Evolutionary conservation across 2,113 vertebrate species (phyloP).

Genomic region (Dromiciops gliroides): DNA sequence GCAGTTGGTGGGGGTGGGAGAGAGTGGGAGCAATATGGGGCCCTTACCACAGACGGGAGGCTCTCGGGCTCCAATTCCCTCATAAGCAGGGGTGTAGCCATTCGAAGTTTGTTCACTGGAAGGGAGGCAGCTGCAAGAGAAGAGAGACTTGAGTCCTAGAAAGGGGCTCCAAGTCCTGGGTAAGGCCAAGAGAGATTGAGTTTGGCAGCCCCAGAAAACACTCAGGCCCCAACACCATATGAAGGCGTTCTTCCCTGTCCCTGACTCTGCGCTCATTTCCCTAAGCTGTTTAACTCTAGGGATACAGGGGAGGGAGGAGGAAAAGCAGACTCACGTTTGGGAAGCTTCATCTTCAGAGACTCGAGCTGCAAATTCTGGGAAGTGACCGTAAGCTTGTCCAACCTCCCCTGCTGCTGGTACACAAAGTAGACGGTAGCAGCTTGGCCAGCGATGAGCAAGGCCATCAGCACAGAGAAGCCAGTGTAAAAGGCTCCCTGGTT

Average conservation of each 20-base stretch:
- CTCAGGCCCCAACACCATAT: not conserved
- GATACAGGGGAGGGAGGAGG: too few species aligned
- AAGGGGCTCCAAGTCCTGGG: not conserved
- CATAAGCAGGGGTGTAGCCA: constrained; percentile 83
- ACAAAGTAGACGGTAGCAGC: constrained; percentile 91
- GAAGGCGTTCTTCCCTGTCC: not conserved
- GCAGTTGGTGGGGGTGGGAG: not conserved
- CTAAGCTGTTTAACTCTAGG: not conserved
- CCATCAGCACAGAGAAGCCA: constrained; percentile 87
- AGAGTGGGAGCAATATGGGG: not conserved
- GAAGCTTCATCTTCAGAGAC: constrained; percentile 80
- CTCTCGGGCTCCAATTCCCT: constrained; percentile 45
- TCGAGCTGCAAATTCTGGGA: constrained; percentile 86
- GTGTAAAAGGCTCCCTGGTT: constrained; percentile 83
- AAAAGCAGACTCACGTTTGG: constrained; percentile 80
- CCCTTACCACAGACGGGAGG: constrained; percentile 61
- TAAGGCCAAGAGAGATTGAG: not conserved
- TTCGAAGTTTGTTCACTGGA: constrained; percentile 71
- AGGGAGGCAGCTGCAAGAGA: constrained; percentile 63
- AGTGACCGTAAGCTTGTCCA: constrained; percentile 86
- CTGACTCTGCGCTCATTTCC: not conserved
- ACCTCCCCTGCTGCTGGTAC: constrained; percentile 88
- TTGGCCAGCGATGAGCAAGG: constrained; percentile 91
- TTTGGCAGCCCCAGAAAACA: not conserved
- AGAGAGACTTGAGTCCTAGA: not conserved